Evolutionary conservation across 1,140 invertebrate species (phyloP).

Genomic region (Macrobrachium nipponense): DNA sequence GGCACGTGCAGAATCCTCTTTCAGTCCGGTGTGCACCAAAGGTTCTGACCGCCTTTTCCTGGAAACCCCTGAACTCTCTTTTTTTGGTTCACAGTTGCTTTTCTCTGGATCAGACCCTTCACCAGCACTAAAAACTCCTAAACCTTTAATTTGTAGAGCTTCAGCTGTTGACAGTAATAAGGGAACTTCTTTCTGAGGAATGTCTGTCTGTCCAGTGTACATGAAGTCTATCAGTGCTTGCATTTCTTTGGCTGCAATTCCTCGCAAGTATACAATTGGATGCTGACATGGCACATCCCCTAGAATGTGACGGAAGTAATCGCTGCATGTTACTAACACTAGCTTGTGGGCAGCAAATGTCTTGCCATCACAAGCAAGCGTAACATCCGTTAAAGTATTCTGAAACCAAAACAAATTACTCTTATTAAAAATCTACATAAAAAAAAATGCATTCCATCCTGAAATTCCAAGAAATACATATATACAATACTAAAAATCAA

Average conservation of each 20-base stretch:
- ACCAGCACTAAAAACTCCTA: slow-evolving; percentile 80
- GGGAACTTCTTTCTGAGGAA: slow-evolving; percentile 89
- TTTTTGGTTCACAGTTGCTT: not conserved
- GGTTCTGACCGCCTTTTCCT: slow-evolving; percentile 40
- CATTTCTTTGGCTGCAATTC: slow-evolving; percentile 87
- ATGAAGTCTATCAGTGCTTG: slow-evolving; percentile 92
- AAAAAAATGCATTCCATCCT: too few relatives aligned
- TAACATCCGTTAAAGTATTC: slow-evolving; percentile 76
- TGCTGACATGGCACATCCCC: slow-evolving; percentile 92
- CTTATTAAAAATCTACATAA: not conserved
- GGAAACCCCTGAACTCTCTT: slow-evolving; percentile 22
- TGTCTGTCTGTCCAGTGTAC: slow-evolving; percentile 93
- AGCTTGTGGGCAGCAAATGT: slow-evolving; percentile 93
- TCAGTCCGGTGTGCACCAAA: slow-evolving; percentile 20
- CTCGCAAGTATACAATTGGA: slow-evolving; percentile 89
- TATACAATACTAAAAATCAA: too few relatives aligned
- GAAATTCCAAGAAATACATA: not conserved
- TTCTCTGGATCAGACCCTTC: slow-evolving; percentile 30
- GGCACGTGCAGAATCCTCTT: slow-evolving; percentile 21
- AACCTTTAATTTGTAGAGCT: slow-evolving; percentile 86
- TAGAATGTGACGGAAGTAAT: slow-evolving; percentile 90
- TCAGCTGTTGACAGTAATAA: slow-evolving; percentile 84
- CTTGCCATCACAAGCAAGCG: slow-evolving; percentile 89
- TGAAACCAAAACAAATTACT: slow-evolving; percentile 32
- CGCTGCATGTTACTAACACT: slow-evolving; percentile 90